Evolutionary conservation across 1,140 invertebrate species (phyloP).

Genomic region (Brachionus calyciflorus): DNA sequence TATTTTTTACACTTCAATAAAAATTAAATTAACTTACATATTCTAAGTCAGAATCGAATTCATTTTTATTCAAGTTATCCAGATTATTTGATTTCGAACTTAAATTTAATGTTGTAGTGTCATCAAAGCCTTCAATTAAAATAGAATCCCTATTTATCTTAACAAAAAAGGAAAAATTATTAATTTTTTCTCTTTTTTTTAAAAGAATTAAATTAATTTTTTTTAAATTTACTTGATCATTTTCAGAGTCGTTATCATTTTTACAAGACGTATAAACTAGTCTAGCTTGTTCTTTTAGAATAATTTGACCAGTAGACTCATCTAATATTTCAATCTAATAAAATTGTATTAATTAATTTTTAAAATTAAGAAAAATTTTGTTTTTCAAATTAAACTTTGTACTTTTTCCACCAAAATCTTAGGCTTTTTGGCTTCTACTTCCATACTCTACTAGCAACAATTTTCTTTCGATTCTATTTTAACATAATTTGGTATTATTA

Average conservation of each 20-base stretch:
- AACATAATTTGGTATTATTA: too few species aligned
- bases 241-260: background rate
- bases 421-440: slow-evolving; percentile 27
- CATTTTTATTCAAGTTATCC: slow-evolving; percentile 15
- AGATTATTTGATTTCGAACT: slow-evolving; percentile 2
- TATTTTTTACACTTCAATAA: too few species aligned
- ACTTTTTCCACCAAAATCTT: slow-evolving; percentile 35
- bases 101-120: background rate
- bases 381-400: background rate
- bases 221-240: background rate
- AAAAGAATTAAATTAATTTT: background rate
- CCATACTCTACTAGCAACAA: background rate
- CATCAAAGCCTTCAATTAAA: slow-evolving; percentile 14
- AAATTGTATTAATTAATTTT: background rate
- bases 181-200: too few species aligned
- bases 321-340: slow-evolving; percentile 45
- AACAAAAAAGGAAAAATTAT: too few species aligned
- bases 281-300: slow-evolving; percentile 38
- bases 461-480: too few species aligned
- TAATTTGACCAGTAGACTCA: slow-evolving; percentile 40
- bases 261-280: background rate
- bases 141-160: slow-evolving; percentile 9
- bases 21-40: slow-evolving; percentile 14
- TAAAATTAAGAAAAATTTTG: background rate
- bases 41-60: background rate